Evolutionary conservation across 2,888 invertebrate species (phyloP).

Genomic region (Arrhopalites spinosus): DNA sequence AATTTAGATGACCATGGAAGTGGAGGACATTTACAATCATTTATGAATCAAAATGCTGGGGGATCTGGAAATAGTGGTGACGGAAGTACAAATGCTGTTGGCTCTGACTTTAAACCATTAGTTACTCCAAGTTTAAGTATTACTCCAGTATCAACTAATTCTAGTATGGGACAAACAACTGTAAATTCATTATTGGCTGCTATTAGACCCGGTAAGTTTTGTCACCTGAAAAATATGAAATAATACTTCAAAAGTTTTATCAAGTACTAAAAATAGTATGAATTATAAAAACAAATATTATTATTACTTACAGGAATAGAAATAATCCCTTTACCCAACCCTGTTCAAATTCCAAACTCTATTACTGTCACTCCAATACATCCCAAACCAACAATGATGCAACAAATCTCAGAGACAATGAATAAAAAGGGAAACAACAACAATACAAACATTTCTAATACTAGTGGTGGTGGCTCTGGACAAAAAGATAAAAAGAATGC

Average conservation of each 20-base stretch:
- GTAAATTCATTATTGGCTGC: constrained; percentile 67
- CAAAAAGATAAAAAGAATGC: constrained; percentile 5
- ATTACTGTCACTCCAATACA: constrained; percentile 84
- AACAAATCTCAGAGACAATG: constrained; percentile 8
- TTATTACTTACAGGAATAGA: constrained; percentile 69
- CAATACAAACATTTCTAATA: not conserved
- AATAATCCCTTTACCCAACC: constrained; percentile 77
- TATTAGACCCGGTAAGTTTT: constrained; percentile 63
- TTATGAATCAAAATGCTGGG: constrained; percentile 20
- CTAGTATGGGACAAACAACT: constrained; percentile 62
- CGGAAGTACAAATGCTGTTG: not conserved
- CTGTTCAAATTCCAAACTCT: constrained; percentile 73
- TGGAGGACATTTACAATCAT: constrained; percentile 30
- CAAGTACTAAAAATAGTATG: no score
- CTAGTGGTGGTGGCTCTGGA: not conserved
- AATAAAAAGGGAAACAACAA: constrained; percentile 3
- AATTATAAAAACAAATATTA: not conserved
- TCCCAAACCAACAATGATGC: constrained; percentile 44
- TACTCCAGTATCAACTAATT: constrained; percentile 63
- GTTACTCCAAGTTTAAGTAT: constrained; percentile 68
- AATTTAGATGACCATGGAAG: constrained; percentile 26
- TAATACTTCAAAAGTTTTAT: no score
- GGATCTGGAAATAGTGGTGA: not conserved
- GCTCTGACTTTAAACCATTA: constrained; percentile 56
- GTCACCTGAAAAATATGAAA: not conserved